These are phyloP conservation scores for Eleginops maclovinus DNA, from an alignment of 2,113 vertebrate genomes.

Conservation along the genomic window DNA sequence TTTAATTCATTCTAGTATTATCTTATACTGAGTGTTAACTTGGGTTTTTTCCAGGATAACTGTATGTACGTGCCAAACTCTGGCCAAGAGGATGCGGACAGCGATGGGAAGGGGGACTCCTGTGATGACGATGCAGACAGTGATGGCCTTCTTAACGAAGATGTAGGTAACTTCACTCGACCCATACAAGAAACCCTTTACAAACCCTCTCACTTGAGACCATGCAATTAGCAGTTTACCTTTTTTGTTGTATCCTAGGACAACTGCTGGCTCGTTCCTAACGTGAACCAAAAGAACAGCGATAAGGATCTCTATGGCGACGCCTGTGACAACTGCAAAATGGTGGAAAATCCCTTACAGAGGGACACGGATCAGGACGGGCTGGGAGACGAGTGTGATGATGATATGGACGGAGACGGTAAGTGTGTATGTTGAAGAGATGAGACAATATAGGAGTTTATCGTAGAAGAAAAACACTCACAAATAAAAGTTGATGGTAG, in stretches of 20 bases:
- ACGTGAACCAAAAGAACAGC: slow-evolving; percentile 92
- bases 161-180: slow-evolving; percentile 78
- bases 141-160: slow-evolving; percentile 90
- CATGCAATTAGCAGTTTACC: neutral
- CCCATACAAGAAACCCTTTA: no score
- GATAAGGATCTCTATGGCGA: slow-evolving; percentile 95
- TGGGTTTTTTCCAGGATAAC: slow-evolving; percentile 89
- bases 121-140: slow-evolving; percentile 96
- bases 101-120: slow-evolving; percentile 90
- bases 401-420: slow-evolving; percentile 98
- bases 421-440: slow-evolving; percentile 19
- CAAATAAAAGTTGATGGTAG: no score
- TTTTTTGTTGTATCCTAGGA: slow-evolving; percentile 83
- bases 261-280: slow-evolving; percentile 92
- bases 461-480: no score
- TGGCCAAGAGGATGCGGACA: slow-evolving; percentile 96
- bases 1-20: neutral
- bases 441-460: no score
- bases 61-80: slow-evolving; percentile 96
- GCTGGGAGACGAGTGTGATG: slow-evolving; percentile 94
- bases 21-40: neutral
- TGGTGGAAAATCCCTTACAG: slow-evolving; percentile 91
- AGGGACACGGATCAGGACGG: slow-evolving; percentile 94
- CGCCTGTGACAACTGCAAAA: slow-evolving; percentile 94
- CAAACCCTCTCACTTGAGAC: neutral